Percentiles rank a stretch among this genome's conserved stretches.
These are phyloP conservation scores for Petroica traversi DNA, from an alignment of 2,113 vertebrate genomes.

Conservation along the genomic window DNA sequence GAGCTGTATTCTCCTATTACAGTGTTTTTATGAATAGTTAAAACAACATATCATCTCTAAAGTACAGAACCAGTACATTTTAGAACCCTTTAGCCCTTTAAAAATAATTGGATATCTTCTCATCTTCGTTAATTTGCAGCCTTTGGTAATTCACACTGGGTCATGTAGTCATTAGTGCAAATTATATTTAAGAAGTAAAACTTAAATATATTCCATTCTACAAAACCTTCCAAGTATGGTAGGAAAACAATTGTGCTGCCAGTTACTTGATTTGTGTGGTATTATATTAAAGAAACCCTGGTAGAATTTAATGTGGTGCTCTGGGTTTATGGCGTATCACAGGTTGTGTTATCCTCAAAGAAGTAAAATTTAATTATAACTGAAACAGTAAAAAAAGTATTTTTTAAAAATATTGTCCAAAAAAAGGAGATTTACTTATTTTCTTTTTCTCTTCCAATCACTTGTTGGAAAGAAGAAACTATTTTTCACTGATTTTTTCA, in stretches of 20 bases:
- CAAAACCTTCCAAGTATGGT: background rate
- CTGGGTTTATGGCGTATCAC: background rate
- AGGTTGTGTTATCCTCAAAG: background rate
- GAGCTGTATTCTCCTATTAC: background rate
- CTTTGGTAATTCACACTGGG: background rate
- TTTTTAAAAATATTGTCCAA: background rate
- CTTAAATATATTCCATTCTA: background rate
- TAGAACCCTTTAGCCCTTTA: background rate
- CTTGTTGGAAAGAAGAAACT: background rate
- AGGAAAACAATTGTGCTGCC: background rate
- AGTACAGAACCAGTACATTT: background rate
- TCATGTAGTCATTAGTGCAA: background rate
- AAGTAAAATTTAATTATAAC: background rate
- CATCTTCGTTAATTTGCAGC: background rate
- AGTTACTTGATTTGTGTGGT: background rate
- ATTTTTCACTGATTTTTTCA: background rate
- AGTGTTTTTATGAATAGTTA: background rate
- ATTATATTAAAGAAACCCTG: background rate
- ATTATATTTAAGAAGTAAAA: conserved; percentile 25
- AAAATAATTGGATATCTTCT: background rate
- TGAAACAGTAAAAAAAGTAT: background rate
- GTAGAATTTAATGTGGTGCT: background rate
- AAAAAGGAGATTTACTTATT: background rate
- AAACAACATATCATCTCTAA: background rate
- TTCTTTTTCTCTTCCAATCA: background rate